These are phyloP conservation scores for Poecilia gillii DNA, from an alignment of 2,797 vertebrate species.

Conservation along the genomic window DNA sequence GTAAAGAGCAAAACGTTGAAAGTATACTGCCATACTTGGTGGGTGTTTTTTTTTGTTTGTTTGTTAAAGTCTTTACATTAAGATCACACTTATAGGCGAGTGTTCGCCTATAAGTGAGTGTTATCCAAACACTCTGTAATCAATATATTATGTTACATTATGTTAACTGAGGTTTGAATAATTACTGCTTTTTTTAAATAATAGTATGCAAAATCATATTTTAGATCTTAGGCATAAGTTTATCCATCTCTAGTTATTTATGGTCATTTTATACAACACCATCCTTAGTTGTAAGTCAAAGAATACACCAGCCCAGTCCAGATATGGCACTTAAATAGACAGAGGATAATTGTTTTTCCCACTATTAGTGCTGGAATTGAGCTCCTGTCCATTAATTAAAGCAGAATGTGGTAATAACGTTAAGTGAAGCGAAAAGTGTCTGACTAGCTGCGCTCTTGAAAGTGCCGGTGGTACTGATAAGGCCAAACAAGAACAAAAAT, in stretches of 20 bases:
- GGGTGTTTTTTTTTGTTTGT: background rate
- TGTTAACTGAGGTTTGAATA: background rate
- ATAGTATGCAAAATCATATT: background rate
- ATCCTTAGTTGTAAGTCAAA: background rate
- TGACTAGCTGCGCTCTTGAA: background rate
- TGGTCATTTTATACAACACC: background rate
- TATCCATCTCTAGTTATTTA: background rate
- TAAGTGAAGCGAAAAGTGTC: background rate
- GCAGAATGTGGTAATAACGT: background rate
- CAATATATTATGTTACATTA: background rate
- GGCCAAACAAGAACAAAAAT: background rate
- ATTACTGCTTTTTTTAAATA: background rate
- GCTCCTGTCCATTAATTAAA: background rate
- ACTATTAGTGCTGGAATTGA: background rate
- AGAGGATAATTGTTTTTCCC: background rate
- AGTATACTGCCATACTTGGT: background rate
- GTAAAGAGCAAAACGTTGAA: background rate
- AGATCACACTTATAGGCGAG: background rate
- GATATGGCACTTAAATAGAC: background rate
- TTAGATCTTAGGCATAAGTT: background rate
- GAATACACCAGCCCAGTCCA: background rate
- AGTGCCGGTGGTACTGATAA: background rate
- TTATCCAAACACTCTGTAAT: no score
- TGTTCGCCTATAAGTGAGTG: no score
- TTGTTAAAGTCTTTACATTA: background rate